Conservation (phyloP, 1,140 invertebrate species). For the Aphis gossypii region DNA sequence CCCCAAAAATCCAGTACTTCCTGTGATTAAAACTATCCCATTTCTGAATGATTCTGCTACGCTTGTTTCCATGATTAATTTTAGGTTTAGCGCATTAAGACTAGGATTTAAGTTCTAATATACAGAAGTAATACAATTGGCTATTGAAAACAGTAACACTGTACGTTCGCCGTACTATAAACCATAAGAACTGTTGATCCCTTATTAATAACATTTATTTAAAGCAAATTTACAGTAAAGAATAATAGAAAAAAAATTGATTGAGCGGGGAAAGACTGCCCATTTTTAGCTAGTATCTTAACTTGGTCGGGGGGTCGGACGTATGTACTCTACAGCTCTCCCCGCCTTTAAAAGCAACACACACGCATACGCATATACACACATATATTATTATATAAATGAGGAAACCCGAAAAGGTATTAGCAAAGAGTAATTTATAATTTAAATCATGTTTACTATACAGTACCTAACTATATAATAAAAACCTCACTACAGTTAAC, state of each 20-base stretch:
- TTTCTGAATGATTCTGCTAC: slow-evolving; percentile 69
- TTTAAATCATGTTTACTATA: too few relatives aligned
- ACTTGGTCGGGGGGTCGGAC: not conserved
- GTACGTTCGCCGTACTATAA: too few relatives aligned
- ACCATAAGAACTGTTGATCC: too few relatives aligned
- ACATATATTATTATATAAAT: too few relatives aligned
- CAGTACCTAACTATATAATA: too few relatives aligned
- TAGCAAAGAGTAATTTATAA: too few relatives aligned
- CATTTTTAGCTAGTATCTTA: not conserved
- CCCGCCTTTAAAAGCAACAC: too few relatives aligned
- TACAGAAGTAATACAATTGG: not conserved
- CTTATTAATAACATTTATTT: not conserved
- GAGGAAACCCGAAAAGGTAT: too few relatives aligned
- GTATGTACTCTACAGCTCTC: too few relatives aligned
- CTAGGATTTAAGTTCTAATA: not conserved
- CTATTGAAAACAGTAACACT: too few relatives aligned
- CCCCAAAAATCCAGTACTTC: slow-evolving; percentile 76
- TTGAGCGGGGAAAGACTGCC: not conserved
- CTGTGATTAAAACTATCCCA: slow-evolving; percentile 69
- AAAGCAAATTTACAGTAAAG: not conserved
- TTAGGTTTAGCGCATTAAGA: not conserved
- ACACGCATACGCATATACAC: too few relatives aligned
- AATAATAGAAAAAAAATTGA: not conserved
- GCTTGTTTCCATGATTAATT: slow-evolving; percentile 1
- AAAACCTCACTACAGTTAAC: too few relatives aligned